phyloP scores from a whole-genome alignment of 2,113 vertebrate genomes.

The Rissa tridactyla region DNA sequence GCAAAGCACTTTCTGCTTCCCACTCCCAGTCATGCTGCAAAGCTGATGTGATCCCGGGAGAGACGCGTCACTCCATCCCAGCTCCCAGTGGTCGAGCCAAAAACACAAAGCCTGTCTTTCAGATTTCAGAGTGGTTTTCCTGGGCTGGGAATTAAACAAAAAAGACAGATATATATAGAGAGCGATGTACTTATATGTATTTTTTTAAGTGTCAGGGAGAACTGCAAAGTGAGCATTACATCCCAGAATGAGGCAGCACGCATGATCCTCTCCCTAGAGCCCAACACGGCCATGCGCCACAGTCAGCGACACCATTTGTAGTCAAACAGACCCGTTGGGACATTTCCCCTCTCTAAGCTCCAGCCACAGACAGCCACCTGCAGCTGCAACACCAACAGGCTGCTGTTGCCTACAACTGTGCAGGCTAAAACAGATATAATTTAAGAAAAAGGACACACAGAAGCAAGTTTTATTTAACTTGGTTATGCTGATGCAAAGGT shows the following conservation, averaged over 20 bases:
- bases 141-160: not conserved
- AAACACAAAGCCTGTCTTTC: not conserved
- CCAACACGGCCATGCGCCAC: rapidly evolving
- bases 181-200: not conserved
- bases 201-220: not conserved
- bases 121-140: not conserved
- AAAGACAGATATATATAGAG: not conserved
- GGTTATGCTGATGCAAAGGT: not conserved
- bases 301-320: not conserved
- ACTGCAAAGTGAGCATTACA: not conserved
- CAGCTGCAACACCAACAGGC: not conserved
- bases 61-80: rapidly evolving
- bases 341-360: not conserved
- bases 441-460: not conserved
- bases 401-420: not conserved
- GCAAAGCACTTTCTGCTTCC: not conserved
- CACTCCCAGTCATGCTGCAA: rapidly evolving
- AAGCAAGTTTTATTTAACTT: not conserved
- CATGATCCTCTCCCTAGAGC: not conserved
- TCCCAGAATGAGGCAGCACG: not conserved
- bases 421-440: not conserved
- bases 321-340: not conserved
- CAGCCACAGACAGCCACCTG: not conserved
- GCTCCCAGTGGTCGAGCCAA: not conserved
- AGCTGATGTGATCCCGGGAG: rapidly evolving